These are phyloP conservation scores for Cheilosia pagana DNA, from an alignment of 2,888 invertebrate species.

Conservation along the genomic window DNA sequence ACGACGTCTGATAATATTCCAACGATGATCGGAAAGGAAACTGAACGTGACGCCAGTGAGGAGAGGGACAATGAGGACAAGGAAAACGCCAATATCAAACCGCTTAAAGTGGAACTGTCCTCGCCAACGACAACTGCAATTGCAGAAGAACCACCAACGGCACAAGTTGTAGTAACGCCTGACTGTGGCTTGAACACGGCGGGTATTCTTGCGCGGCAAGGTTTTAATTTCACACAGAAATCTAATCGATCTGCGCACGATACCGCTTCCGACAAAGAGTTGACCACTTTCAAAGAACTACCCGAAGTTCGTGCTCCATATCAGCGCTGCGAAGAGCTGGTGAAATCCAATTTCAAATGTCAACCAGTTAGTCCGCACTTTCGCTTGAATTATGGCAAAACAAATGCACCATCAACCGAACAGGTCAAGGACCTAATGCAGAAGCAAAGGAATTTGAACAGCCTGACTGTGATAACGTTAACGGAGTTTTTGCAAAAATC, in stretches of 20 bases:
- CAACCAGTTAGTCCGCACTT: slow-evolving; percentile 76
- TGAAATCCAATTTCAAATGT: slow-evolving; percentile 78
- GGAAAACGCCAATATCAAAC: slow-evolving; percentile 68
- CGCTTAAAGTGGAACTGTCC: slow-evolving; percentile 17
- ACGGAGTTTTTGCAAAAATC: slow-evolving; percentile 88
- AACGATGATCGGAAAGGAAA: slow-evolving; percentile 37
- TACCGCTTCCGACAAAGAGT: slow-evolving; percentile 43
- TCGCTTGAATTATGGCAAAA: slow-evolving; percentile 75
- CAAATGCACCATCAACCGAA: slow-evolving; percentile 50
- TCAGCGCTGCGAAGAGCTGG: slow-evolving; percentile 77
- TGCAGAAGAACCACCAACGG: slow-evolving; percentile 51
- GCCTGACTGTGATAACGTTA: slow-evolving; percentile 80
- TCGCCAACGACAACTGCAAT: slow-evolving; percentile 11
- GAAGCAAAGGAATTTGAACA: slow-evolving; percentile 76
- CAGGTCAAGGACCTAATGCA: slow-evolving; percentile 60
- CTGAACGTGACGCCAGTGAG: slow-evolving; percentile 28
- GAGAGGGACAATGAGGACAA: slow-evolving; percentile 66
- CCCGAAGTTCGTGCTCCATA: slow-evolving; percentile 72
- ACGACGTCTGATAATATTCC: slow-evolving; percentile 77
- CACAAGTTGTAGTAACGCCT: slow-evolving; percentile 76
- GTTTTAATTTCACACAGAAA: slow-evolving; percentile 76
- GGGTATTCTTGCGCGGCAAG: slow-evolving; percentile 77
- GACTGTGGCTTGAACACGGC: slow-evolving; percentile 79
- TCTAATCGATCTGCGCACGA: slow-evolving; percentile 19
- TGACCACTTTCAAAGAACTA: slow-evolving; percentile 18